phyloP scores from a whole-genome alignment of 2,797 vertebrate species.

The Poeciliopsis presidionis region DNA sequence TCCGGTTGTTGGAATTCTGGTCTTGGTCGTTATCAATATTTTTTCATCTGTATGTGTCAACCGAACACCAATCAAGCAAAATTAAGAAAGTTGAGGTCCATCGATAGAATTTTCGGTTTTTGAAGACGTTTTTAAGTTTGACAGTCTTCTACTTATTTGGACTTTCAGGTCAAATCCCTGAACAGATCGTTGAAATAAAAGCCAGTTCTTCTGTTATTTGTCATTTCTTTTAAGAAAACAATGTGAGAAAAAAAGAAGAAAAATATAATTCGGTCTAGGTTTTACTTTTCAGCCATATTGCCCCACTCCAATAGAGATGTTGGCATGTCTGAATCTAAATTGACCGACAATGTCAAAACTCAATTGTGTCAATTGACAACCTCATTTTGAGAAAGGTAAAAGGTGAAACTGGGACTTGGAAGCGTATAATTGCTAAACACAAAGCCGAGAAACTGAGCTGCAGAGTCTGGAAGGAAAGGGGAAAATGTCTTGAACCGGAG shows the following conservation, averaged over 20 bases:
- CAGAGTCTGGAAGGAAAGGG: not conserved
- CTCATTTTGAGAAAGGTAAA: not conserved
- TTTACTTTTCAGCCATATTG: not conserved
- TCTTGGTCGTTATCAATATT: too few species aligned
- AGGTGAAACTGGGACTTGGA: not conserved
- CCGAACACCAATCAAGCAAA: too few species aligned
- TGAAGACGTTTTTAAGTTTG: not conserved
- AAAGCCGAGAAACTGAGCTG: not conserved
- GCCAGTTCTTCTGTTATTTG: too few species aligned
- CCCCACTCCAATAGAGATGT: not conserved
- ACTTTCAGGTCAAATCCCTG: not conserved
- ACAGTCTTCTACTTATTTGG: not conserved
- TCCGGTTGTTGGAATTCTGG: too few species aligned
- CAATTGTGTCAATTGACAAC: not conserved
- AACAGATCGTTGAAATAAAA: not conserved
- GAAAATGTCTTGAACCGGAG: not conserved
- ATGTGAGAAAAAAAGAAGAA: too few species aligned
- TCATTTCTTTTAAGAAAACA: not conserved
- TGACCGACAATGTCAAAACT: not conserved
- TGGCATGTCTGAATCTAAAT: not conserved
- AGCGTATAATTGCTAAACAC: not conserved
- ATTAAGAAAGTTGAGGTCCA: too few species aligned
- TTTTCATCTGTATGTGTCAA: too few species aligned
- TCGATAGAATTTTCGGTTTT: not conserved
- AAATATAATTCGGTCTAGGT: too few species aligned